Evolutionary conservation across 2,113 vertebrate genomes (phyloP).

Genomic region (Anser cygnoides): DNA sequence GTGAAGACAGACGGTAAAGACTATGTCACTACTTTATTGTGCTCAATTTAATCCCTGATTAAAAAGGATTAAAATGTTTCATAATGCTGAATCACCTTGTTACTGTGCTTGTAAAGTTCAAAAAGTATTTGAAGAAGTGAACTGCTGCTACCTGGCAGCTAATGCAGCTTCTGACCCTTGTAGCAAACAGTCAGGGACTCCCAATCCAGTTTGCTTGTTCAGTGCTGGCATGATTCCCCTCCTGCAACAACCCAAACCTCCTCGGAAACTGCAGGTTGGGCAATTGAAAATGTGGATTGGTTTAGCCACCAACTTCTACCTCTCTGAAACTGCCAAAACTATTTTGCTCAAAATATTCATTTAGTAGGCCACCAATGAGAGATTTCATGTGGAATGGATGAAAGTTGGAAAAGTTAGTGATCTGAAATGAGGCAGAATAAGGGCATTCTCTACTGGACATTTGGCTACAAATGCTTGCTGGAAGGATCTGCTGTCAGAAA

Average conservation of each 20-base stretch:
- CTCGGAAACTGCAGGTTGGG: neutral
- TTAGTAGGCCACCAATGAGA: neutral
- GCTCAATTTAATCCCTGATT: neutral
- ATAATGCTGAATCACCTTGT: neutral
- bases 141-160: neutral
- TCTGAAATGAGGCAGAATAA: neutral
- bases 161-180: neutral
- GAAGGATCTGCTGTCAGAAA: neutral
- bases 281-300: neutral
- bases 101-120: neutral
- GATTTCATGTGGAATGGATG: neutral
- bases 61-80: neutral
- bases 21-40: neutral
- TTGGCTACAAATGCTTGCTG: neutral
- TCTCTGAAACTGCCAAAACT: neutral
- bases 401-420: too few relatives aligned
- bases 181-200: neutral
- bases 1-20: too few relatives aligned
- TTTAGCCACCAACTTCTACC: neutral
- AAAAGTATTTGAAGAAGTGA: too few relatives aligned
- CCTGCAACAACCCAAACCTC: neutral
- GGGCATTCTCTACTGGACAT: rapidly evolving
- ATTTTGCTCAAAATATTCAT: neutral
- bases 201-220: neutral
- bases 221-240: neutral